Base-by-base conservation (phyloP, 53 echinoderm and acorn worm genomes). In the Antedon mediterranea region DNA sequence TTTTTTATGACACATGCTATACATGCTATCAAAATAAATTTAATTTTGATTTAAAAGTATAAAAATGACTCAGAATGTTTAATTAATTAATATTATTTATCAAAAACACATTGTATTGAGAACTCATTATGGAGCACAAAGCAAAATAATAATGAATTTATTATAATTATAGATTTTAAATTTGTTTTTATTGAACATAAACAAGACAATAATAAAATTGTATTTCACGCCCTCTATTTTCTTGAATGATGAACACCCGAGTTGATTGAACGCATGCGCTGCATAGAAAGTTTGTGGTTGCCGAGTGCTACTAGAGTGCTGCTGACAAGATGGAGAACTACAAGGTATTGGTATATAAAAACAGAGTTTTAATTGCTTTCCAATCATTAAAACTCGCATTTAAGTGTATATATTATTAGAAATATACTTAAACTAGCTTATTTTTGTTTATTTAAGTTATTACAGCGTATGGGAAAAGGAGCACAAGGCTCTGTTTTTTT, bases 401-500 rank as follows among this genome's bases (percentile, higher is more conserved):
- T 23, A 30, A 77, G 20, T n/a, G n/a, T 78, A 31, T 28, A 72
- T n/a, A 29, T 78, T 23, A 29, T 44, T 29, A 32, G 43, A 73
- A 30, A 30, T 37, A 76, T 80, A 26, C 11, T 79, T 31, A 31
- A 27, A 43, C 33, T 32, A 76, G 29, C 32, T 28, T 75, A 26
- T 87, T 74, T 30, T 78, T 72, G 72, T 28, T 37, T 15, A 80
- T 84, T 89, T 31, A 85, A 95, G 95, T 74, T 95, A 33, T 79
- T 89, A 76, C 89, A 95, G 73, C 89, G 95, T 44, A 76, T 95
- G 31, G 95, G 95, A 33, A 95, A 95, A 87, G 95, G 95, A 71
- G 95, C 95, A 2, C 95, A 95, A 74, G 95, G 95, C 43, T 87
- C 89, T 13, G 95, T 95, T 73, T 95, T 95, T 74, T 84, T 92